Conservation (phyloP, 2,888 invertebrate genomes). For the Campopleginae sp. region DNA sequence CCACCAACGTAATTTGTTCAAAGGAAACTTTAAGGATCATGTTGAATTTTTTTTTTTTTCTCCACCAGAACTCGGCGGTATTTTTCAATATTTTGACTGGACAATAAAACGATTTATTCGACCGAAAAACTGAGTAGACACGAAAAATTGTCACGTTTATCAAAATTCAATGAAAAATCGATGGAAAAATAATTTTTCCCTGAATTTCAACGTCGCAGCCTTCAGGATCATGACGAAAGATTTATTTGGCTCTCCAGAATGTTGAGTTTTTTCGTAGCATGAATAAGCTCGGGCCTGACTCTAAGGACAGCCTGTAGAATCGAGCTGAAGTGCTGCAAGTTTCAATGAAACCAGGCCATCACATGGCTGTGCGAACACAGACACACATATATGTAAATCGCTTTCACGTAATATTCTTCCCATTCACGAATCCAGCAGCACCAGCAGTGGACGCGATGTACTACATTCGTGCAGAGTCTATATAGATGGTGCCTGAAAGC, state of each 20-base stretch:
- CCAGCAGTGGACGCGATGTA: constrained; percentile 30
- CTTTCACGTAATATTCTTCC: constrained; percentile 44
- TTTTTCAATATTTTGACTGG: too few species aligned
- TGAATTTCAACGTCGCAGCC: too few species aligned
- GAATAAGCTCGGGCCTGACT: background rate
- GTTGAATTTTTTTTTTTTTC: too few species aligned
- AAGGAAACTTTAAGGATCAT: background rate
- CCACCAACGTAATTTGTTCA: background rate
- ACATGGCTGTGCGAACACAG: constrained; percentile 19
- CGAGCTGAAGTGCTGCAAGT: constrained; percentile 30
- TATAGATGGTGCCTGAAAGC: constrained; percentile 24
- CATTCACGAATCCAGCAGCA: constrained; percentile 48
- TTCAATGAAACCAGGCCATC: constrained; percentile 63
- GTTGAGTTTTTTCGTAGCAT: background rate
- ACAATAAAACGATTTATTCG: too few species aligned
- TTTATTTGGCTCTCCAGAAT: background rate
- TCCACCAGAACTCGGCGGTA: too few species aligned
- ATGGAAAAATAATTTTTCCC: too few species aligned
- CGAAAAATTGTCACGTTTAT: too few species aligned
- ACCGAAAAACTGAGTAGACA: too few species aligned
- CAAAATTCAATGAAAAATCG: too few species aligned
- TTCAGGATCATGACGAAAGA: too few species aligned
- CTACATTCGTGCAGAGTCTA: constrained; percentile 25
- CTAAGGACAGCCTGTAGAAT: background rate
- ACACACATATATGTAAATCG: constrained; percentile 22